These are phyloP conservation scores for Notothenia coriiceps DNA, from an alignment of 2,113 vertebrate species.

Conservation along the genomic window DNA sequence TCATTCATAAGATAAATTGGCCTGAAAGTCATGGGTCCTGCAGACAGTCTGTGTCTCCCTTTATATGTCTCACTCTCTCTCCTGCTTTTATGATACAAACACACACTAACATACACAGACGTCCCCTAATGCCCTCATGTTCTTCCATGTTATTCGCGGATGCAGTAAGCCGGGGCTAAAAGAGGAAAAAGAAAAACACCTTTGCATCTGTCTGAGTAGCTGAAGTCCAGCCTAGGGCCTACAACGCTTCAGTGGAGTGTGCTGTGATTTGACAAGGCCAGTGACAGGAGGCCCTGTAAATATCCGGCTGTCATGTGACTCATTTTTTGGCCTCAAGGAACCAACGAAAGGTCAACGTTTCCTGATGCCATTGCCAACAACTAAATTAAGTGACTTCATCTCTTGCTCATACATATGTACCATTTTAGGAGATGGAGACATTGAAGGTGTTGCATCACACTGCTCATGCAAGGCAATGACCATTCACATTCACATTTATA, in stretches of 20 bases:
- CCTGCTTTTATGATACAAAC: conserved; percentile 13
- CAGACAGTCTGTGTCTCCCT: conserved; percentile 59
- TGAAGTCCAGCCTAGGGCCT: conserved; percentile 70
- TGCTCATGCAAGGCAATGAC: background rate
- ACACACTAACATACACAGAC: conserved; percentile 29
- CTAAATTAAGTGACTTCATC: conserved; percentile 78
- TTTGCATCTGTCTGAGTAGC: conserved; percentile 64
- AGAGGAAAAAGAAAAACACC: conserved; percentile 62
- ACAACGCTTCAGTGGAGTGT: conserved; percentile 75
- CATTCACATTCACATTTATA: conserved; percentile 23
- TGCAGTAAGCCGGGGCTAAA: conserved; percentile 47
- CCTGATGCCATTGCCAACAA: conserved; percentile 81
- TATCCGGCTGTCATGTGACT: conserved; percentile 81
- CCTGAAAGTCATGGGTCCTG: conserved; percentile 65
- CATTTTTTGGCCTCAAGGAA: conserved; percentile 77
- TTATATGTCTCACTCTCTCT: conserved; percentile 34
- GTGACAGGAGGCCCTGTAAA: conserved; percentile 80
- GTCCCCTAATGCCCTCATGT: conserved; percentile 33
- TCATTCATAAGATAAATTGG: conserved; percentile 72
- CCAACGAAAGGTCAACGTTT: conserved; percentile 80
- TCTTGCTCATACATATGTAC: conserved; percentile 66
- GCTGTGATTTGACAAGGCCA: conserved; percentile 82
- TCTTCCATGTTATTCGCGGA: conserved; percentile 46
- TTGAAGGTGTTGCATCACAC: conserved; percentile 65
- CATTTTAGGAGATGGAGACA: conserved; percentile 64